Conservation (phyloP, 2,113 vertebrate species). For the Caretta caretta region DNA sequence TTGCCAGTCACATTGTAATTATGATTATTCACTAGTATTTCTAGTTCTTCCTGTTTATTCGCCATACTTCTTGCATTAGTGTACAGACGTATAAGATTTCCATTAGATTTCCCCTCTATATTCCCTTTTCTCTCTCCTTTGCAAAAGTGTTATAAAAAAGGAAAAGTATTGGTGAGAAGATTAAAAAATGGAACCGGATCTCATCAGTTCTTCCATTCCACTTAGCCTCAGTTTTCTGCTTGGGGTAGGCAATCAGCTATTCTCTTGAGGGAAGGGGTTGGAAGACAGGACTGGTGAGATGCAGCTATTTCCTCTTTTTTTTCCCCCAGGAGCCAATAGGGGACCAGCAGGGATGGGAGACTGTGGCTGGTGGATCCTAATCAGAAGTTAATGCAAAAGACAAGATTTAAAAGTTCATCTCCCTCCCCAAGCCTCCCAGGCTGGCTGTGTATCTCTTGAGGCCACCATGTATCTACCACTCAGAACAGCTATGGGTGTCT, state of each 20-base stretch:
- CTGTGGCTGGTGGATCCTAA: background rate
- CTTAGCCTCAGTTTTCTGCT: background rate
- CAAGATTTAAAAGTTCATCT: background rate
- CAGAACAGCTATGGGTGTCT: background rate
- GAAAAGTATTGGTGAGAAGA: background rate
- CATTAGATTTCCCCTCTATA: too few species aligned
- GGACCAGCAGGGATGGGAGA: too few species aligned
- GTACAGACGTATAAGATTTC: too few species aligned
- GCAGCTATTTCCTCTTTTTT: background rate
- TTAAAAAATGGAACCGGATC: background rate
- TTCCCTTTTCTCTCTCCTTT: background rate
- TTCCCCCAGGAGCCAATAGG: background rate
- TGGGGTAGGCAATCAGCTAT: background rate
- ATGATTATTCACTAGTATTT: too few species aligned
- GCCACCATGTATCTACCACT: fast-evolving
- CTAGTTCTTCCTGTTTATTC: too few species aligned
- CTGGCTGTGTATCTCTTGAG: background rate
- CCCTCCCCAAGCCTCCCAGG: background rate
- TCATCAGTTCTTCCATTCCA: background rate
- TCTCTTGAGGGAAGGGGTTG: background rate
- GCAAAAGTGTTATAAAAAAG: background rate
- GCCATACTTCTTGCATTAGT: too few species aligned
- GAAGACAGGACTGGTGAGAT: background rate
- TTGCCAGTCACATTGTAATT: too few species aligned
- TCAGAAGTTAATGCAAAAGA: background rate